Evolutionary conservation across 37 sponge, comb jelly and placozoan genomes (phyloP), one percentile per base, ranked within the genome.

Genomic region (Mnemiopsis leidyi): DNA sequence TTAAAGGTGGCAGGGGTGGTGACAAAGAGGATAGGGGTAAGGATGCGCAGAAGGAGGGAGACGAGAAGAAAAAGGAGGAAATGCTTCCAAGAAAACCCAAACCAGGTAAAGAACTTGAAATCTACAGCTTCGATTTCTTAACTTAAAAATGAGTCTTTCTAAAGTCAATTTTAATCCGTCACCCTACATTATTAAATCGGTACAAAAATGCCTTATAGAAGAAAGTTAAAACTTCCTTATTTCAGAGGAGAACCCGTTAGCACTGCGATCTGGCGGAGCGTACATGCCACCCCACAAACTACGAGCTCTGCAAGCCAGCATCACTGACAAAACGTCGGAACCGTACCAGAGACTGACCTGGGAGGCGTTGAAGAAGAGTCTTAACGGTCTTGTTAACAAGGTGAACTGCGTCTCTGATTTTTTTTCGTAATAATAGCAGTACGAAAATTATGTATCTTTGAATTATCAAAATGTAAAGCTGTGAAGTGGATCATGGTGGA

Each of bases 301-400:
- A 1, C 79, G 95, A 38, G 96, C 96, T 95, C 96, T 99, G 97
- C 99, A 99, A 82, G 93, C 95, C 38, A 92, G 69, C 69, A 96
- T 99, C 25, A 93, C 95, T 0, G 99, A 99, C 94, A 99, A 99
- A 94, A 95, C 83, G 69, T 95, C 95, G 94, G 95, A 94, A 33
- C 93, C 95, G 0, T 99, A 97, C 85, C 99, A 99, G 93, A 93
- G 96, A 30, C 69, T 99, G 33, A 90, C 95, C 0, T 99, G 99
- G 99, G 97, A 97, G 37, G 99, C 99, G 7, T 94, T 97, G 67
- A 99, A 99, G 94, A 97, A 97, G 92, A 96, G 96, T 67, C 96
- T 99, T 69, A 97, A 99, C 76, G 99, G 99, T 38, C 93, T 99
- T 0, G 95, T 99, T 67, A 99, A 99, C 95, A 99, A 99, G 94